Evolutionary conservation across 2,113 vertebrate genomes (phyloP), one percentile per base, ranked within the genome.

Genomic region (Jaculus jaculus): DNA sequence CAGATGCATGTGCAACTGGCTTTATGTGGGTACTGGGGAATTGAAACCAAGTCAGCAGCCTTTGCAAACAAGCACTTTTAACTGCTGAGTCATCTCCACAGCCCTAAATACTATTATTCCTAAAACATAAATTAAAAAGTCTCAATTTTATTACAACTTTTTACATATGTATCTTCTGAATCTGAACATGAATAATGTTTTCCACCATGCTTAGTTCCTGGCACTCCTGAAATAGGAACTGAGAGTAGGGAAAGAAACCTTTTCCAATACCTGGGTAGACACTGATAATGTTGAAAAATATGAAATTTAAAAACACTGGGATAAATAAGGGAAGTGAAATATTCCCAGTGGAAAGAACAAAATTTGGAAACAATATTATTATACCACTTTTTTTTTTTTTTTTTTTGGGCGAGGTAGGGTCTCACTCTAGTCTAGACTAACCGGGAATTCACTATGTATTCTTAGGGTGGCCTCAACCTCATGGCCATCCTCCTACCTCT

Each of bases 271-370:
- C 93, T 94, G 89, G 6, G 73, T 54, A 90, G 91, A 90, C 12
- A 96, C 24, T 77, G 94, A 96, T 95, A 96, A 92, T 79, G 47
- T 12, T 89, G 81, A 91, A 93, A 95, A 97, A 94, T 21, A 96
- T 7, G 4, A 87, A 84, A 66, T 34, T 93, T 89, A 37, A 84
- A 93, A 89, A 94, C 58, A 75, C 85, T 85, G 78, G 78, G 20
- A 39, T 95, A 90, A 95, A 96, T 71, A 95, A 93, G 78, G 95
- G 68, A 97, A 96, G 95, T 90, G 66, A 94, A 88, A 82, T 96
- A 78, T 81, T 65, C 39, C 58, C 65, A 91, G 15, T 72, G 80
- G 91, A 96, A 97, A 95, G n/a, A 54, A 94, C n/a, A 89, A 89
- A 91, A 87, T 24, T 66, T 88, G 84, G 66, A 89, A 96, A 95